A percentile compares a stretch with the other conserved stretches of the same genome.
Conservation (phyloP, 1,140 invertebrate genomes). For the Zaprionus ornatus region DNA sequence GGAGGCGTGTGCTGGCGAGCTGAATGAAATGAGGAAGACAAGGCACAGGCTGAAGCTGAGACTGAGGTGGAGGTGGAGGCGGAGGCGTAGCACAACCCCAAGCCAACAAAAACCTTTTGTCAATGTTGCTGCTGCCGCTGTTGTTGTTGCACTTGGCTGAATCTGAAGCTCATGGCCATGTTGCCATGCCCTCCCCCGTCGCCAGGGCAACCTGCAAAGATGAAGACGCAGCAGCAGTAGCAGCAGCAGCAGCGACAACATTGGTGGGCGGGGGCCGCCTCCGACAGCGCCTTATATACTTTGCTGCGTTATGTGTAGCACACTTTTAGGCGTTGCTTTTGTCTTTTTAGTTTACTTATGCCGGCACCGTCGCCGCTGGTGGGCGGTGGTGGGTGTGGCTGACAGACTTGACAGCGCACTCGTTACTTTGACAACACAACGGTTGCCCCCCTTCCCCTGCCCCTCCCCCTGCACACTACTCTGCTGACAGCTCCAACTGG, state of each 20-base stretch:
- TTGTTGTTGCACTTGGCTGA: slow-evolving; percentile 53
- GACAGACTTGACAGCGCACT: slow-evolving; percentile 78
- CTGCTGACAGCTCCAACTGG: not conserved
- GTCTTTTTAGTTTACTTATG: slow-evolving; percentile 81
- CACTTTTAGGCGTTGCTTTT: slow-evolving; percentile 78
- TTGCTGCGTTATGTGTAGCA: slow-evolving; percentile 70
- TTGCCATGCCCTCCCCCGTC: slow-evolving; percentile 30
- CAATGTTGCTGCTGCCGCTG: slow-evolving; percentile 42
- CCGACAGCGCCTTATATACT: slow-evolving; percentile 17
- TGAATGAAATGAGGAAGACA: not conserved
- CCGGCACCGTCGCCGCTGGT: slow-evolving; percentile 7
- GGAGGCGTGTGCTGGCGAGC: slow-evolving; percentile 1
- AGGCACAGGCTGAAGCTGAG: not conserved
- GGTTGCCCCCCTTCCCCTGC: slow-evolving; percentile 1
- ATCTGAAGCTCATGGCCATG: slow-evolving; percentile 39
- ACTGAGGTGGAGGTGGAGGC: not conserved
- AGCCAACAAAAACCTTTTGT: slow-evolving; percentile 45
- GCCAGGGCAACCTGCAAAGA: slow-evolving; percentile 65
- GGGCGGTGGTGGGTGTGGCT: slow-evolving; percentile 38
- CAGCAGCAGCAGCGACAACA: slow-evolving; percentile 18
- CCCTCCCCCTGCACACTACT: not conserved
- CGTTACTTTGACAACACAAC: slow-evolving; percentile 78
- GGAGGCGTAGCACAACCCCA: slow-evolving; percentile 31
- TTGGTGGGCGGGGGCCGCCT: not conserved
- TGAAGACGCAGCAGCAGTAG: slow-evolving; percentile 57